phyloP scores from a whole-genome alignment of 2,113 vertebrate genomes.

The Ginglymostoma cirratum region DNA sequence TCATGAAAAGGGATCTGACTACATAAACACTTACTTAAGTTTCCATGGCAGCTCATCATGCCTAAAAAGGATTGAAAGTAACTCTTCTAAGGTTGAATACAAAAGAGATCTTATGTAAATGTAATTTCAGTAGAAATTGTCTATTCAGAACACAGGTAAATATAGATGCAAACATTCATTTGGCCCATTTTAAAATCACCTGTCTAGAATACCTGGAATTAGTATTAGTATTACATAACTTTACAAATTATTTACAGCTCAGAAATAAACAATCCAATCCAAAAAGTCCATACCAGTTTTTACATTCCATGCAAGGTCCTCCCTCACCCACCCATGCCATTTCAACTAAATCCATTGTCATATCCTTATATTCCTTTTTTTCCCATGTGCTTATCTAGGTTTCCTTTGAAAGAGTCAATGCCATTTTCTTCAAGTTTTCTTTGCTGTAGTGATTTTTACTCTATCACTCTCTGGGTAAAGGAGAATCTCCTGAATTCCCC shows the following conservation, averaged over 20 bases:
- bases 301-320: background rate
- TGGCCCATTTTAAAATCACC: background rate
- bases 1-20: conserved; percentile 20
- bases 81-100: background rate
- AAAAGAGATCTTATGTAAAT: background rate
- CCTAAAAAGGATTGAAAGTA: background rate
- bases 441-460: background rate
- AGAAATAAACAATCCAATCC: background rate
- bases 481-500: too few relatives aligned
- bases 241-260: background rate
- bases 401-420: background rate
- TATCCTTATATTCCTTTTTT: background rate
- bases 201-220: background rate
- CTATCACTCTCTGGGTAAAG: background rate
- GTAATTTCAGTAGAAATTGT: background rate
- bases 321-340: too few relatives aligned
- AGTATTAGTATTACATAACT: background rate
- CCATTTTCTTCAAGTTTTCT: background rate
- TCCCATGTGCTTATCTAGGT: background rate
- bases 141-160: background rate
- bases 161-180: background rate
- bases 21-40: background rate
- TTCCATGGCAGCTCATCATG: background rate
- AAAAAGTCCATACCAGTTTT: background rate
- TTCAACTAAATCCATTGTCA: background rate